These are phyloP conservation scores for Callithrix jacchus DNA, from an alignment of 2,113 vertebrate species.

Conservation along the genomic window DNA sequence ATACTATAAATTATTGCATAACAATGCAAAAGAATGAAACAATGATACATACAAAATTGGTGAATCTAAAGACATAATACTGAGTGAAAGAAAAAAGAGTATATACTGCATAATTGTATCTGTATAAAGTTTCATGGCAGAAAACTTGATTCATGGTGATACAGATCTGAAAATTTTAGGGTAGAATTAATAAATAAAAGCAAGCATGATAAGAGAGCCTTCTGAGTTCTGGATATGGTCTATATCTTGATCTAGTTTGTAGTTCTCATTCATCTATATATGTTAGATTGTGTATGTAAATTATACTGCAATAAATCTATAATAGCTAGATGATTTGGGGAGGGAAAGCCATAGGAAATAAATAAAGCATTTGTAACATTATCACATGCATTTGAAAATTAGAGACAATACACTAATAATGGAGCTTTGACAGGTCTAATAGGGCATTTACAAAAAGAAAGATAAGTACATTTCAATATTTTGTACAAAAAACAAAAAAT, in stretches of 20 bases:
- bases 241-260: not conserved
- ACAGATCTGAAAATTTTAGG: not conserved
- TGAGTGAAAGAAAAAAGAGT: not conserved
- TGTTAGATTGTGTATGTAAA: not conserved
- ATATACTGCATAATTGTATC: not conserved
- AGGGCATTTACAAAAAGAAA: not conserved
- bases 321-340: not conserved
- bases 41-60: not conserved
- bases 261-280: not conserved
- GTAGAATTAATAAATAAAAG: not conserved
- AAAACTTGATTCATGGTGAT: not conserved
- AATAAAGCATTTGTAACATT: not conserved
- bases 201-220: not conserved
- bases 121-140: not conserved
- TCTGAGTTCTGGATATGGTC: not conserved
- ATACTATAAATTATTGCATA: not conserved
- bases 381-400: not conserved
- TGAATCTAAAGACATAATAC: not conserved
- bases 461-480: not conserved
- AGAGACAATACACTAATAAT: not conserved
- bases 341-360: not conserved
- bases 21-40: not conserved
- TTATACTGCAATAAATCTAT: not conserved
- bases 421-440: not conserved
- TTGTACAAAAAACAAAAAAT: not conserved